These are phyloP conservation scores for Hyperoplus lanceolatus DNA, from an alignment of 2,797 vertebrate species.

Conservation along the genomic window DNA sequence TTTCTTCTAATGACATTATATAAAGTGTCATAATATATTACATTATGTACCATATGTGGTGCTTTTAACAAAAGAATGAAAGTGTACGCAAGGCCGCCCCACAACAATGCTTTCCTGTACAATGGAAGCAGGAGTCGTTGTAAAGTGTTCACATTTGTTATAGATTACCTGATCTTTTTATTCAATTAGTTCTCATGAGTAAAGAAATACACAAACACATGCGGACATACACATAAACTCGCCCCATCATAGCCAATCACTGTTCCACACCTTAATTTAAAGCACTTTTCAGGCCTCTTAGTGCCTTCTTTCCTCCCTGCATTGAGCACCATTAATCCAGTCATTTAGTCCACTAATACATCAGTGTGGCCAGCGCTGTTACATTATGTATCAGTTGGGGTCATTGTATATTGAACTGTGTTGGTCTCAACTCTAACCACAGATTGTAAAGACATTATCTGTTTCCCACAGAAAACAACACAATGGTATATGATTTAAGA, in stretches of 20 bases:
- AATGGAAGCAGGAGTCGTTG: neutral
- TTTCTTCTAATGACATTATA: no score
- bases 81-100: no score
- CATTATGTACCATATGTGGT: no score
- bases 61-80: no score
- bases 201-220: neutral
- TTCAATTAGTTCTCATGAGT: slow-evolving; percentile 3
- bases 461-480: slow-evolving; percentile 68
- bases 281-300: slow-evolving; percentile 74
- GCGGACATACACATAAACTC: slow-evolving; percentile 7
- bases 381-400: slow-evolving; percentile 83
- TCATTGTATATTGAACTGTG: slow-evolving; percentile 77
- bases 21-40: no score
- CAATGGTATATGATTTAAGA: slow-evolving; percentile 54
- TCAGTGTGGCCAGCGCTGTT: slow-evolving; percentile 78
- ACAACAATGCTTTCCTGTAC: neutral
- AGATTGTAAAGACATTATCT: slow-evolving; percentile 79
- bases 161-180: slow-evolving; percentile 18
- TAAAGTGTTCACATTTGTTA: slow-evolving; percentile 9
- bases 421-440: slow-evolving; percentile 77
- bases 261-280: slow-evolving; percentile 71
- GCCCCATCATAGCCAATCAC: slow-evolving; percentile 48
- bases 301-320: slow-evolving; percentile 55
- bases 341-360: slow-evolving; percentile 76
- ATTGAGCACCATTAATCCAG: slow-evolving; percentile 72